Evolutionary conservation across 1,140 invertebrate genomes (phyloP).

Genomic region (Luehdorfia chinensis): DNA sequence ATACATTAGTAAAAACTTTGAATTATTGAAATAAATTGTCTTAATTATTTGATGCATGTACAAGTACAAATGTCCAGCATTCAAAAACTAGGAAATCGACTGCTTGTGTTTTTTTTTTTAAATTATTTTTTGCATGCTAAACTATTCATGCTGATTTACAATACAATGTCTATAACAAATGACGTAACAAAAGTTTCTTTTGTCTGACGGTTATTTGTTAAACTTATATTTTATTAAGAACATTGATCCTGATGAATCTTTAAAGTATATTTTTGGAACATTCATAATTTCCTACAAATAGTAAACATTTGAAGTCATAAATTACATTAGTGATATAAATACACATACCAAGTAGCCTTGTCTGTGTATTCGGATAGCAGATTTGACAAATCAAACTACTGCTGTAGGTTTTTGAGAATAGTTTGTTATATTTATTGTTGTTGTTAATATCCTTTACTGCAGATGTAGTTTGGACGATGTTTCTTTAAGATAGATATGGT

Average conservation of each 20-base stretch:
- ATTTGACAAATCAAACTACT: not conserved
- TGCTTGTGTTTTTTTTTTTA: too few species aligned
- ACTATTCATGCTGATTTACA: not conserved
- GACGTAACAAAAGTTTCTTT: not conserved
- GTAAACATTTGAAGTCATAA: too few species aligned
- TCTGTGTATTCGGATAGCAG: not conserved
- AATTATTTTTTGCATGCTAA: not conserved
- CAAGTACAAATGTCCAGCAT: conserved; percentile 15
- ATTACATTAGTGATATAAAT: too few species aligned
- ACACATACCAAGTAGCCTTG: not conserved
- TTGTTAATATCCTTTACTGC: not conserved
- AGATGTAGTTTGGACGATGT: conserved; percentile 1
- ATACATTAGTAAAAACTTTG: not conserved
- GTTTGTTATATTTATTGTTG: not conserved
- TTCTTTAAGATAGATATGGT: not conserved
- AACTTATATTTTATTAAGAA: not conserved
- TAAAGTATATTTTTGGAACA: not conserved
- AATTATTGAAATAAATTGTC: conserved; percentile 3
- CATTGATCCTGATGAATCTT: not conserved
- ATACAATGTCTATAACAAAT: not conserved
- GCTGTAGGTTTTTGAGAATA: not conserved
- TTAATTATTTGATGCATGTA: conserved; percentile 3
- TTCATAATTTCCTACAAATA: not conserved
- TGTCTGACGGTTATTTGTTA: not conserved
- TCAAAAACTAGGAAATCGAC: not conserved